Percentiles rank a stretch among this genome's conserved stretches.
phyloP scores from a whole-genome alignment of 1,140 invertebrate genomes.

The Platorchestia sp. region DNA sequence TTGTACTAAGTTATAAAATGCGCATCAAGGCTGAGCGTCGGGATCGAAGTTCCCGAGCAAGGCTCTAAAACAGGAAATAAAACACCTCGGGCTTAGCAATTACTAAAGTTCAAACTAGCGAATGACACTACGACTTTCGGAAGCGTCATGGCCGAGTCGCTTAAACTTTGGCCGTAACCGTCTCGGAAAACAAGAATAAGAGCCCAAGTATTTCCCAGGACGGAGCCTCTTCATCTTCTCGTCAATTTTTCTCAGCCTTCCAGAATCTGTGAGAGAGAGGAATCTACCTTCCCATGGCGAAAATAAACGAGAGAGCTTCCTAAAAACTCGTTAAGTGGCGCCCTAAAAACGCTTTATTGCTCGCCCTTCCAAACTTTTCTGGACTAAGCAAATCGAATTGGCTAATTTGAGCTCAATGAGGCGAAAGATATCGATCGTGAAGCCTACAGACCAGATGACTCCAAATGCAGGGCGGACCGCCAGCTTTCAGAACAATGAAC shows the following conservation, averaged over 20 bases:
- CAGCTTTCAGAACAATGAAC: slow-evolving; percentile 3
- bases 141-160: neutral
- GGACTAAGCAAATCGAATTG: slow-evolving; percentile 42
- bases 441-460: neutral
- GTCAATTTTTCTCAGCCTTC: slow-evolving; percentile 23
- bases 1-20: neutral
- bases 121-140: slow-evolving; percentile 6
- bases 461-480: neutral
- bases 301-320: slow-evolving; percentile 11
- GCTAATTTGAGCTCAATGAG: slow-evolving; percentile 52
- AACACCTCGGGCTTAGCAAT: neutral
- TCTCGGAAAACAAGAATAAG: slow-evolving; percentile 39
- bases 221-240: slow-evolving; percentile 10
- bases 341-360: slow-evolving; percentile 55
- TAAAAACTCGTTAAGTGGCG: slow-evolving; percentile 43
- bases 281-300: slow-evolving; percentile 14
- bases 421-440: slow-evolving; percentile 17
- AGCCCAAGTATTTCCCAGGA: neutral
- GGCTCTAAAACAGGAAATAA: neutral
- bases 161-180: neutral
- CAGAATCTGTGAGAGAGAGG: neutral
- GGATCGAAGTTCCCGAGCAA: neutral
- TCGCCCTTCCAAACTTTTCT: slow-evolving; percentile 40
- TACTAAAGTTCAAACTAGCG: neutral
- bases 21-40: neutral